Percentiles rank a stretch among this genome's conserved stretches.
Conservation (phyloP, 2,797 vertebrate genomes). For the Alosa sapidissima region DNA sequence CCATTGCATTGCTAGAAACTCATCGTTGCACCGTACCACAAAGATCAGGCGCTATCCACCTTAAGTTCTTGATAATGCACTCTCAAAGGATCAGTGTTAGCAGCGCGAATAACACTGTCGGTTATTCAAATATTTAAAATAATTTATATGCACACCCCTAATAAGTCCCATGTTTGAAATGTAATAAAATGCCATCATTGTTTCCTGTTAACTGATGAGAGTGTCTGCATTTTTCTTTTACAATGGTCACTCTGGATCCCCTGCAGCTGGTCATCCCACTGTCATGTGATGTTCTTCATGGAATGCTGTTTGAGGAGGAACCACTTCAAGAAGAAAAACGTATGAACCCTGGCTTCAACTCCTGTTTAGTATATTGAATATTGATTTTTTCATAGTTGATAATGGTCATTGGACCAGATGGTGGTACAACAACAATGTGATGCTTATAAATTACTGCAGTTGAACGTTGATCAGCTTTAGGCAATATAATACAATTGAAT, state of each 20-base stretch:
- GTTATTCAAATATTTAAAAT: neutral
- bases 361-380: no score
- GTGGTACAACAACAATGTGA: neutral
- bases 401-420: no score
- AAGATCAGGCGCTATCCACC: no score
- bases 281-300: neutral
- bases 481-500: neutral
- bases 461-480: neutral
- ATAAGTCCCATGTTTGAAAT: neutral
- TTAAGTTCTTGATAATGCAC: no score
- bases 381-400: no score
- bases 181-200: neutral
- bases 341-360: neutral
- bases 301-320: neutral
- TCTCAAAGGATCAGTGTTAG: no score
- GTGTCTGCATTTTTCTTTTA: neutral
- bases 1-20: no score
- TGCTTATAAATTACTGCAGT: neutral
- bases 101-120: no score
- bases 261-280: neutral
- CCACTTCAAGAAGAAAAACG: neutral
- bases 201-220: neutral
- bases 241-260: neutral
- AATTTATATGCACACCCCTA: no score
- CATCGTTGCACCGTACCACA: no score